Evolutionary conservation across 2,113 vertebrate genomes (phyloP).

Genomic region (Platysternon megacephalum): DNA sequence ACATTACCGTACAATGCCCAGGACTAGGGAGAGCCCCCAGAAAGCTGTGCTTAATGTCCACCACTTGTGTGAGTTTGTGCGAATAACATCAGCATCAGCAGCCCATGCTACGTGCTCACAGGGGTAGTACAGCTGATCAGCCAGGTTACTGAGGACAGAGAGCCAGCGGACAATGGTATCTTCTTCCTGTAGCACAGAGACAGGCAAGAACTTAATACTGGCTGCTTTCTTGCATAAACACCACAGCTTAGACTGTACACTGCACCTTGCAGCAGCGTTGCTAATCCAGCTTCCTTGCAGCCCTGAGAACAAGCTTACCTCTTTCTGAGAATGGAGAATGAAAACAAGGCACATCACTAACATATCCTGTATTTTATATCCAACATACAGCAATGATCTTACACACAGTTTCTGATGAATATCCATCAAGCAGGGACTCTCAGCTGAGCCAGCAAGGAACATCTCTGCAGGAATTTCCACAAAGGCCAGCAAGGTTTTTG

Average conservation of each 20-base stretch:
- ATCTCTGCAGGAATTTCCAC: not conserved
- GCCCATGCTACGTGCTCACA: constrained; percentile 97
- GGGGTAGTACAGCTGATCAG: constrained; percentile 96
- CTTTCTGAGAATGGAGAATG: not conserved
- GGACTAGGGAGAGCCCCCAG: constrained; percentile 89
- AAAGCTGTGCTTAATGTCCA: constrained; percentile 86
- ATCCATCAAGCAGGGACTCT: not conserved
- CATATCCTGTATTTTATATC: not conserved
- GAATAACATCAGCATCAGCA: constrained; percentile 84
- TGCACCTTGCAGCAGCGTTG: not conserved
- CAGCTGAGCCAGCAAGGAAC: not conserved
- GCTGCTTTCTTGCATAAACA: not conserved
- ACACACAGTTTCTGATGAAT: not conserved
- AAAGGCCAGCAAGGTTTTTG: not conserved
- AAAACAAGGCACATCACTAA: not conserved
- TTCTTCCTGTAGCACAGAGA: constrained; percentile 82
- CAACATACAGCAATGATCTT: not conserved
- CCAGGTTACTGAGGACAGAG: constrained; percentile 88
- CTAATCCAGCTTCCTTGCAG: not conserved
- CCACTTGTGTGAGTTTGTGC: constrained; percentile 82
- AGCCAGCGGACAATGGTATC: constrained; percentile 84
- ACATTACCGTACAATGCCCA: constrained; percentile 86
- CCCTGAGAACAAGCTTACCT: rapidly evolving
- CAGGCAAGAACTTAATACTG: not conserved
- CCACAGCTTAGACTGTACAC: not conserved